phyloP scores from a whole-genome alignment of 2,888 invertebrate genomes.

The Leptopilina drosophilae region DNA sequence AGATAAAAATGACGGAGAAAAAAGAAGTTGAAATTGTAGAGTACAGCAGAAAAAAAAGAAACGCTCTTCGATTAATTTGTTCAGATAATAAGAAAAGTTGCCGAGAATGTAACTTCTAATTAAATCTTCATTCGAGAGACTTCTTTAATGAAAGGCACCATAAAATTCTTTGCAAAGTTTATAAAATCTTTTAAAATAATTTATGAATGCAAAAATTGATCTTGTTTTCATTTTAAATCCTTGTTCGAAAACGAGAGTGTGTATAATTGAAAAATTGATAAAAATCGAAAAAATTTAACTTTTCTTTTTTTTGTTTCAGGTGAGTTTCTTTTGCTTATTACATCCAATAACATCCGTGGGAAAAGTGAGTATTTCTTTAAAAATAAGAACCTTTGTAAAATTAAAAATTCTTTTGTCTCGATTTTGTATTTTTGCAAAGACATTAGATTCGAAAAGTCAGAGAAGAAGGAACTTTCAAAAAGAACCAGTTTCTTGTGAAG shows the following conservation, averaged over 20 bases:
- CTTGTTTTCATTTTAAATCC: background rate
- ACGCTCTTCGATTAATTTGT: conserved; percentile 11
- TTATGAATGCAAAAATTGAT: background rate
- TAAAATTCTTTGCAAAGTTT: background rate
- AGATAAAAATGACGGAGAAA: background rate
- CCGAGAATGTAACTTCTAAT: conserved; percentile 14
- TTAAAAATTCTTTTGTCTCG: background rate
- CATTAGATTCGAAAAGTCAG: no score
- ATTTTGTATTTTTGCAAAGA: no score
- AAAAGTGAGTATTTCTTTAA: background rate
- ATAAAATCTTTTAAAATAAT: background rate
- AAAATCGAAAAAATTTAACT: background rate
- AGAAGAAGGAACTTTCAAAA: no score
- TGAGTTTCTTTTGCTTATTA: background rate
- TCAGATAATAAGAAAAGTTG: conserved; percentile 24
- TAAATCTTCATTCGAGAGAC: conserved; percentile 15
- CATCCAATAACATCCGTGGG: background rate
- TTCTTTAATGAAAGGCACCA: conserved; percentile 22
- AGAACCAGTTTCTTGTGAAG: no score
- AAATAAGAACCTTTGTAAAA: no score
- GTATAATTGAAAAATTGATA: no score
- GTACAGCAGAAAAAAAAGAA: background rate
- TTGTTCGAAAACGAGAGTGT: no score
- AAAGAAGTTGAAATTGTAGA: background rate
- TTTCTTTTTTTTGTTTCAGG: conserved; percentile 21